These are phyloP conservation scores for Poecile montanus DNA, from an alignment of 2,797 vertebrate species.

Conservation along the genomic window DNA sequence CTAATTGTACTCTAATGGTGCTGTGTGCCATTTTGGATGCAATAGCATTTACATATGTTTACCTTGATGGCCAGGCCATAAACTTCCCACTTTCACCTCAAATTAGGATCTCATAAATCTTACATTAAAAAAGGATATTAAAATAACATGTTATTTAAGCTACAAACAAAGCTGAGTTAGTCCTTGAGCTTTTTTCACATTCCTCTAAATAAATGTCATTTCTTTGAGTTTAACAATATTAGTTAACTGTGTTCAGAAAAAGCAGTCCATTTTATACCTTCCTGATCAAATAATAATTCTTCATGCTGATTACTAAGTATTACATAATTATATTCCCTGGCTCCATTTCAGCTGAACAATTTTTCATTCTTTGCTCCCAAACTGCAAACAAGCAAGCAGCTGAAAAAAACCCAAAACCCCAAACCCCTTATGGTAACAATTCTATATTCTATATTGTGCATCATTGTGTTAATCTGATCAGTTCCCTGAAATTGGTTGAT, in stretches of 20 bases:
- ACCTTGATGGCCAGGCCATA: background rate
- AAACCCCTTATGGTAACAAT: background rate
- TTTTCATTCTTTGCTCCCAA: conserved; percentile 30
- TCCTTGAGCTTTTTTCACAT: conserved; percentile 10
- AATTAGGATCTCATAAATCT: background rate
- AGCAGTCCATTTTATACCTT: conserved; percentile 53
- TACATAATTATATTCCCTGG: conserved; percentile 44
- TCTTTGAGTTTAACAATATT: conserved; percentile 45
- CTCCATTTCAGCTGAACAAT: background rate
- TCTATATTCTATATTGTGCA: background rate
- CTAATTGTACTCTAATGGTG: background rate
- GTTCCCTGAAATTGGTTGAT: background rate
- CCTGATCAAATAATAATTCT: conserved; percentile 65
- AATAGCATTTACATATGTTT: background rate
- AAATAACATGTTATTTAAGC: background rate
- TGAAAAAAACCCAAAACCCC: background rate
- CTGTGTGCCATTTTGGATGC: background rate
- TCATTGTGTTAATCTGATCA: background rate
- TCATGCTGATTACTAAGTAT: conserved; percentile 18
- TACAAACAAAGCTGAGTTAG: background rate
- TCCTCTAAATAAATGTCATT: conserved; percentile 54
- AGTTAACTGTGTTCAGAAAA: conserved; percentile 37
- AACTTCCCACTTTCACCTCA: conserved; percentile 7
- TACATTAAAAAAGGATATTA: background rate
- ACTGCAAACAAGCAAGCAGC: background rate